A percentile compares a stretch with the other conserved stretches of the same genome.
phyloP scores from a whole-genome alignment of 2,888 invertebrate genomes.

The Cataglyphis altisquamis region DNA sequence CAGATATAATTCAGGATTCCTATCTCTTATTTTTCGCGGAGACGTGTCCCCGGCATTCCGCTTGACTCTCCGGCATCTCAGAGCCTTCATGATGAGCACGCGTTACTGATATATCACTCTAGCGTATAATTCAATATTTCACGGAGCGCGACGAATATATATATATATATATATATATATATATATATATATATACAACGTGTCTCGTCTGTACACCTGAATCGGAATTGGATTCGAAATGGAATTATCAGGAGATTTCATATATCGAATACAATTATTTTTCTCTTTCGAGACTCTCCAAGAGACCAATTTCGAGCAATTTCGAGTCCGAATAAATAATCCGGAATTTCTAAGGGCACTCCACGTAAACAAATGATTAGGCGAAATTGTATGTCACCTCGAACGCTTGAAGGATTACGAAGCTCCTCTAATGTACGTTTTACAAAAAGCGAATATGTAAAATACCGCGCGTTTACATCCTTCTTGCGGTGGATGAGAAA shows the following conservation, averaged over 20 bases:
- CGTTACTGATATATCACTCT: conserved; percentile 48
- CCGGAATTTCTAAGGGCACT: not conserved
- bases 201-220: not conserved
- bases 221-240: conserved; percentile 22
- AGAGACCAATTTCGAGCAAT: not conserved
- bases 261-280: conserved; percentile 5
- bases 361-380: not conserved
- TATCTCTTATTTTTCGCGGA: conserved; percentile 32
- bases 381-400: not conserved
- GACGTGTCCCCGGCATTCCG: conserved; percentile 26
- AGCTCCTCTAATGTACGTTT: conserved; percentile 19
- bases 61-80: conserved; percentile 29
- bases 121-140: conserved; percentile 36
- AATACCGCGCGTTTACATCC: conserved; percentile 4
- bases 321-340: not conserved
- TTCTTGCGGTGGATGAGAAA: conserved; percentile 33
- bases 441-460: conserved; percentile 35
- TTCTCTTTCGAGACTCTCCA: not conserved
- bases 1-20: conserved; percentile 49
- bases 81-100: conserved; percentile 30
- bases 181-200: not conserved
- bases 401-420: not conserved
- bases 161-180: too few species aligned
- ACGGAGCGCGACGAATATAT: not conserved
- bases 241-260: conserved; percentile 18